phyloP scores from a whole-genome alignment of 2,113 vertebrate genomes.

The Aegotheles bennettii region DNA sequence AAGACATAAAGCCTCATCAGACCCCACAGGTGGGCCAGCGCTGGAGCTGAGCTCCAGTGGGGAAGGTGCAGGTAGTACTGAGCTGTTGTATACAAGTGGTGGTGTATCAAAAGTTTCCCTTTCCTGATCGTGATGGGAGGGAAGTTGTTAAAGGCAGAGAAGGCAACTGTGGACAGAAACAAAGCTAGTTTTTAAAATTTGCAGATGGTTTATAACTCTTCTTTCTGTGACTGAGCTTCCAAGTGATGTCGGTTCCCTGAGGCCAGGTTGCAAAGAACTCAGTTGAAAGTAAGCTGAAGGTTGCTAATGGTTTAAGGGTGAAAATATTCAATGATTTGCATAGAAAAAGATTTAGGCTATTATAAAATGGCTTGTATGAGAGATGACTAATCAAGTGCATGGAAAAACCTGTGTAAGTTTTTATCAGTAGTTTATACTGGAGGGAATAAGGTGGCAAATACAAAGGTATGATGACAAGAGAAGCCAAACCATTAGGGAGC shows the following conservation, averaged over 20 bases:
- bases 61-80: background rate
- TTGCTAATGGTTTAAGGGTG: background rate
- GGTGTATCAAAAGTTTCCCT: background rate
- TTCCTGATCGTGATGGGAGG: background rate
- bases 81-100: background rate
- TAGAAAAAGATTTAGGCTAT: background rate
- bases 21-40: accelerated
- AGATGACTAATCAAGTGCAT: background rate
- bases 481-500: background rate
- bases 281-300: background rate
- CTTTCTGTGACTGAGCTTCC: background rate
- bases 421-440: background rate
- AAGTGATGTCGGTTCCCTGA: background rate
- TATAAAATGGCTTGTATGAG: background rate
- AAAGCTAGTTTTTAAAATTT: background rate
- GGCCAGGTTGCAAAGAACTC: background rate
- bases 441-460: background rate
- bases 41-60: background rate
- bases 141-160: background rate
- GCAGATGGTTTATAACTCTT: background rate
- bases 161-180: background rate
- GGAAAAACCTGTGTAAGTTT: background rate
- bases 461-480: background rate
- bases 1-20: background rate
- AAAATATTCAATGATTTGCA: background rate